Base-by-base conservation (phyloP, 2,113 vertebrate genomes). In the Prunella fulvescens region DNA sequence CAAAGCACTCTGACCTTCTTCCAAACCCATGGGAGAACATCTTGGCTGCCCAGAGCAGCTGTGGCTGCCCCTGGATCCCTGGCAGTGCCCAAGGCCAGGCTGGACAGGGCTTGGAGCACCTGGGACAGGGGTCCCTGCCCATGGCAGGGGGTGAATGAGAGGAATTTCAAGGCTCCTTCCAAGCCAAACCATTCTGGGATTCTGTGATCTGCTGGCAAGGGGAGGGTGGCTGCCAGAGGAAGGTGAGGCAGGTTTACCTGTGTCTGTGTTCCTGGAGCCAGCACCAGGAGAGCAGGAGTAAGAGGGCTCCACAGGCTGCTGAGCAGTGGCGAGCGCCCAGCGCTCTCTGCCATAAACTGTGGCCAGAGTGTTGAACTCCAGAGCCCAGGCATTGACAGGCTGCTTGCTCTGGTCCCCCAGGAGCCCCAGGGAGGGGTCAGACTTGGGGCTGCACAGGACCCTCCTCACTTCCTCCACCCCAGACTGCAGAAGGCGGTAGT, bases 371-470 rank as follows among this genome's bases (percentile, higher is more conserved):
- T 99, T 99, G 54, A 99, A 99, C 85, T 98, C 97, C 35, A 72
- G 62, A 15, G 98, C 98, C 99, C 99, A 99, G 8, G 94, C 95
- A 81, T 98, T 98, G 91, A 99, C 92, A 3, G 99, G 98, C 89
- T 98, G 98, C 26, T 98, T 98, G 3, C 97, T 97, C n/a, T 96
- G 98, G 66, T 99, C 98, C 48, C 98, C 98, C 94, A 99, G 96
- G 54, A 99, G 98, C 24, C 98, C 98, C 71, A 99, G 96, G 57
- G 98, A 98, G 9, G 98, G 99, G 95, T 99, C 99, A 23, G 98
- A 99, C 93, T 98, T 98, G 35, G 98, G 99, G 86, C 98, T 98
- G 31, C 98, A 98, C 35, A 99, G 96, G 54, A 99, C 96, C 35
- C 84, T 92, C 23, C 97, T 97, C 19, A 98, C 98, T 54, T 99